phyloP scores from a whole-genome alignment of 2,797 vertebrate genomes.

The Anabacerthia variegaticeps region DNA sequence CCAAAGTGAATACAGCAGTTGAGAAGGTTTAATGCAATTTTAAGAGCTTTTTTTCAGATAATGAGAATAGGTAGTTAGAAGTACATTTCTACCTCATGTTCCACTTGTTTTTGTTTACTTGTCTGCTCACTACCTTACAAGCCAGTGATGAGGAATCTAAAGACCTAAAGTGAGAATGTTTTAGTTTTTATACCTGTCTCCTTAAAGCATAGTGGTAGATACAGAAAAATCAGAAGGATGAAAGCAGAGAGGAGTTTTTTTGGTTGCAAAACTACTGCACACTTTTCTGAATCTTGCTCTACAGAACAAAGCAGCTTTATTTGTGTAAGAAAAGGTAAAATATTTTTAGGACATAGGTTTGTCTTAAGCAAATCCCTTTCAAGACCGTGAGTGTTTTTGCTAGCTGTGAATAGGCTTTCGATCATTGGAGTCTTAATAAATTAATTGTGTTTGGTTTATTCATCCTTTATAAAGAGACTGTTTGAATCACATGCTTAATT shows the following conservation, averaged over 20 bases:
- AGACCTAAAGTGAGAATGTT: neutral
- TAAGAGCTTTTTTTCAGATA: neutral
- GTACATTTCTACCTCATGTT: neutral
- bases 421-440: neutral
- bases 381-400: neutral
- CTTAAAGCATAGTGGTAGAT: neutral
- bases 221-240: neutral
- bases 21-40: neutral
- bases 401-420: neutral
- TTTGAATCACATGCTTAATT: conserved; percentile 42
- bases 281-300: neutral
- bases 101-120: neutral
- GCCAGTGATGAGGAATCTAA: neutral
- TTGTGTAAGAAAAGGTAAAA: neutral
- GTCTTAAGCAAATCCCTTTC: neutral
- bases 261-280: neutral
- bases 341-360: neutral
- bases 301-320: neutral
- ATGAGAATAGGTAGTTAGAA: neutral
- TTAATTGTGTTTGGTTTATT: conserved; percentile 29
- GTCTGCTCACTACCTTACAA: neutral
- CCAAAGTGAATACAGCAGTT: neutral
- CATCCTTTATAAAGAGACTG: neutral
- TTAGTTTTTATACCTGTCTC: neutral
- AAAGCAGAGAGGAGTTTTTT: neutral